Evolutionary conservation across 2,888 invertebrate genomes (phyloP).

Genomic region (Sisyra nigra): DNA sequence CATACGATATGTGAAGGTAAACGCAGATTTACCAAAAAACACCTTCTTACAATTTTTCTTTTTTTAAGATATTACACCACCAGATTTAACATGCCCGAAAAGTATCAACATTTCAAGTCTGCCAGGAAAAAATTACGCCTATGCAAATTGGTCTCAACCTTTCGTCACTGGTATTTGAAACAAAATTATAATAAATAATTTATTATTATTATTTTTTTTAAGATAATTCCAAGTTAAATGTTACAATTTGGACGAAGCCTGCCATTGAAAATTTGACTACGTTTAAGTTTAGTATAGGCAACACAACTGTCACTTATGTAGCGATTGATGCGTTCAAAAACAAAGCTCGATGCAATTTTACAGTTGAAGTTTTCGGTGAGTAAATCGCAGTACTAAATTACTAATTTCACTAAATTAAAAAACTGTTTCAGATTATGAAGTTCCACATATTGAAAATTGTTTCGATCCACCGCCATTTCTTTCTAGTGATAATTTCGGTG

Average conservation of each 20-base stretch:
- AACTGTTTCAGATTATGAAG: slow-evolving; percentile 30
- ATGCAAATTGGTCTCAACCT: slow-evolving; percentile 32
- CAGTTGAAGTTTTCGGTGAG: slow-evolving; percentile 34
- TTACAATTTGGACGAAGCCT: slow-evolving; percentile 40
- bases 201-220: no score
- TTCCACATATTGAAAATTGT: slow-evolving; percentile 40
- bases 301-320: slow-evolving; percentile 38
- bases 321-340: slow-evolving; percentile 45
- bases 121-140: slow-evolving; percentile 32
- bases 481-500: slow-evolving; percentile 19
- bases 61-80: slow-evolving; percentile 37
- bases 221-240: slow-evolving; percentile 37
- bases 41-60: slow-evolving; percentile 5
- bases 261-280: slow-evolving; percentile 27
- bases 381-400: not conserved
- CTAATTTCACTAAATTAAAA: slow-evolving; percentile 3
- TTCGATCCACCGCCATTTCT: slow-evolving; percentile 35
- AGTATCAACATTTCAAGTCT: slow-evolving; percentile 30
- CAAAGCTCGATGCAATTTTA: slow-evolving; percentile 41
- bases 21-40: no score
- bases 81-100: slow-evolving; percentile 37
- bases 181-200: no score
- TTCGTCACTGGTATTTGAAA: slow-evolving; percentile 20
- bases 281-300: slow-evolving; percentile 39
- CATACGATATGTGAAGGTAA: slow-evolving; percentile 17